These are phyloP conservation scores for Tachina grossa DNA, from an alignment of 2,888 invertebrate species.

Conservation along the genomic window DNA sequence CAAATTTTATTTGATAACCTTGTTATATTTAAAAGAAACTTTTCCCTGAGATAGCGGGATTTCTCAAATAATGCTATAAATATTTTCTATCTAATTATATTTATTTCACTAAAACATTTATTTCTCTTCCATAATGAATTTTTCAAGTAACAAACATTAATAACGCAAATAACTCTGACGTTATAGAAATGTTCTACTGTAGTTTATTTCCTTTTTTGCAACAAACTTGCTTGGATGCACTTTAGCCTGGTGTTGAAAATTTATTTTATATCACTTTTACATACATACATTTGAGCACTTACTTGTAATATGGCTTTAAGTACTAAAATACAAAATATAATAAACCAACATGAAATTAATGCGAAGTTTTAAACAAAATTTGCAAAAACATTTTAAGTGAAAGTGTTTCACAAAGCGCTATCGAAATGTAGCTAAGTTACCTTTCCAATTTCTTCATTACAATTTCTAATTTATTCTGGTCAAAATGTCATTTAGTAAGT, in stretches of 20 bases:
- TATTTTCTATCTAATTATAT: no score
- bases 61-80: no score
- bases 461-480: no score
- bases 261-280: conserved; percentile 36
- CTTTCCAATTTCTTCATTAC: no score
- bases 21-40: no score
- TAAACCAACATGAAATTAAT: not conserved
- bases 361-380: not conserved
- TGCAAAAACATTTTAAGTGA: not conserved
- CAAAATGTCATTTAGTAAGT: no score
- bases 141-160: no score
- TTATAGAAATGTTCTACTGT: not conserved
- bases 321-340: not conserved
- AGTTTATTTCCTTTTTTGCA: conserved; percentile 37
- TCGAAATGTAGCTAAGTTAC: no score
- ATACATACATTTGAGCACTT: conserved; percentile 32
- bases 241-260: conserved; percentile 69
- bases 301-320: not conserved
- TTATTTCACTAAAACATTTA: no score
- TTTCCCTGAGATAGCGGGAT: no score
- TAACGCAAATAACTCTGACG: not conserved
- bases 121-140: no score
- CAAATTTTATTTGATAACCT: no score
- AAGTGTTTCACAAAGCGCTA: not conserved
- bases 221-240: not conserved